These are phyloP conservation scores for Amiota communis DNA, from an alignment of 2,888 invertebrate genomes.

Conservation along the genomic window DNA sequence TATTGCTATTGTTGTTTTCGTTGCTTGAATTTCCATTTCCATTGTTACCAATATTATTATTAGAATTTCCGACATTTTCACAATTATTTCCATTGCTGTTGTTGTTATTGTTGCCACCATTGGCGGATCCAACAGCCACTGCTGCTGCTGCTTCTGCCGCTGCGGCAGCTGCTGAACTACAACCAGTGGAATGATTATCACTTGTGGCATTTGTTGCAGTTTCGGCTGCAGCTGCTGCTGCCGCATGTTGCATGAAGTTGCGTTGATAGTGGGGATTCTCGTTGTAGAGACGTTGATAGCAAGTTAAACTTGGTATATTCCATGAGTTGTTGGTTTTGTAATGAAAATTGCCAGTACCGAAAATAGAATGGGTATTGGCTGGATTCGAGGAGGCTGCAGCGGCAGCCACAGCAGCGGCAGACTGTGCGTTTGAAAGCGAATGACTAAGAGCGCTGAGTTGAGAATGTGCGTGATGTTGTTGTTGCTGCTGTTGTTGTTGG, in stretches of 20 bases:
- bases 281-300: constrained; percentile 71
- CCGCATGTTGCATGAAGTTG: constrained; percentile 59
- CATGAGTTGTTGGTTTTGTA: constrained; percentile 72
- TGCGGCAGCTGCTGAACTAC: constrained; percentile 43
- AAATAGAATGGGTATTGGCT: constrained; percentile 71
- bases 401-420: constrained; percentile 54
- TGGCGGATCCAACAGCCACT: constrained; percentile 4
- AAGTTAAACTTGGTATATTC: constrained; percentile 69
- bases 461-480: constrained; percentile 51
- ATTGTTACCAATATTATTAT: too few species aligned
- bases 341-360: constrained; percentile 71
- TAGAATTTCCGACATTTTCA: constrained; percentile 19
- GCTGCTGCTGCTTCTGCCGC: constrained; percentile 47
- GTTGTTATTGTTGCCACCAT: constrained; percentile 33
- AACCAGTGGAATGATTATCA: background rate
- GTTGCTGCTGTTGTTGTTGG: constrained; percentile 53
- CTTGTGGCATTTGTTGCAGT: constrained; percentile 23
- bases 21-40: constrained; percentile 18
- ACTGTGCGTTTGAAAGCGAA: constrained; percentile 55
- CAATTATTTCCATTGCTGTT: constrained; percentile 35
- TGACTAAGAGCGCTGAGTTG: constrained; percentile 64
- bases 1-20: constrained; percentile 35
- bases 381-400: constrained; percentile 46
- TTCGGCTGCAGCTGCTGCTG: constrained; percentile 33
- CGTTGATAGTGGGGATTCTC: constrained; percentile 70